A percentile compares a stretch with the other conserved stretches of the same genome.
Conservation (phyloP, 2,113 vertebrate genomes). For the Microtus richardsoni region DNA sequence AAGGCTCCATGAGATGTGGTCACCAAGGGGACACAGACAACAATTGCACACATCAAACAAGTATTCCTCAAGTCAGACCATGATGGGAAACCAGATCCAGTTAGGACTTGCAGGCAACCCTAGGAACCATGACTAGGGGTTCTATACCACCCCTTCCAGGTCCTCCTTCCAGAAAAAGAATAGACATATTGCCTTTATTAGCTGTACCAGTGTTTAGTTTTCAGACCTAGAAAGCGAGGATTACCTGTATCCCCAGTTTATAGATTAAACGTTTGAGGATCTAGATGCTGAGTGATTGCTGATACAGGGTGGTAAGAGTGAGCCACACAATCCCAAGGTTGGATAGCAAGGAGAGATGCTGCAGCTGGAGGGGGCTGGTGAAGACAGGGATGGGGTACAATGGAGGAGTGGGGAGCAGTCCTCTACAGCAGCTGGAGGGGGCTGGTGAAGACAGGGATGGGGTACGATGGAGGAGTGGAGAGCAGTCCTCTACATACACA, state of each 20-base stretch:
- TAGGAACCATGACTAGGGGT: not conserved
- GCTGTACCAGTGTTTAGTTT: not conserved
- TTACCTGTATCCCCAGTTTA: not conserved
- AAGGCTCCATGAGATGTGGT: no score
- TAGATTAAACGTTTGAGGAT: not conserved
- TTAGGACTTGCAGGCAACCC: not conserved
- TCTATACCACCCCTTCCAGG: not conserved
- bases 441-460: not conserved
- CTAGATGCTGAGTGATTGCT: not conserved
- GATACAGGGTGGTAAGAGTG: not conserved
- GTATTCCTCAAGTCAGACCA: not conserved
- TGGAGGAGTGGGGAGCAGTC: rapidly evolving
- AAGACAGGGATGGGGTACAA: not conserved
- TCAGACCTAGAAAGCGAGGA: not conserved
- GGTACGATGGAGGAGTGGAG: rapidly evolving
- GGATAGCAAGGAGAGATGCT: not conserved
- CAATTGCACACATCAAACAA: rapidly evolving
- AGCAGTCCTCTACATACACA: rapidly evolving
- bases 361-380: not conserved
- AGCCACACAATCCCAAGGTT: not conserved
- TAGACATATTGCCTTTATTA: not conserved
- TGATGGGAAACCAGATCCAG: not conserved
- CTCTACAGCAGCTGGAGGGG: not conserved
- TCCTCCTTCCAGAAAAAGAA: not conserved
- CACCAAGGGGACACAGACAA: rapidly evolving